phyloP scores from a whole-genome alignment of 1,140 invertebrate genomes.

The Drosophila nikananu region DNA sequence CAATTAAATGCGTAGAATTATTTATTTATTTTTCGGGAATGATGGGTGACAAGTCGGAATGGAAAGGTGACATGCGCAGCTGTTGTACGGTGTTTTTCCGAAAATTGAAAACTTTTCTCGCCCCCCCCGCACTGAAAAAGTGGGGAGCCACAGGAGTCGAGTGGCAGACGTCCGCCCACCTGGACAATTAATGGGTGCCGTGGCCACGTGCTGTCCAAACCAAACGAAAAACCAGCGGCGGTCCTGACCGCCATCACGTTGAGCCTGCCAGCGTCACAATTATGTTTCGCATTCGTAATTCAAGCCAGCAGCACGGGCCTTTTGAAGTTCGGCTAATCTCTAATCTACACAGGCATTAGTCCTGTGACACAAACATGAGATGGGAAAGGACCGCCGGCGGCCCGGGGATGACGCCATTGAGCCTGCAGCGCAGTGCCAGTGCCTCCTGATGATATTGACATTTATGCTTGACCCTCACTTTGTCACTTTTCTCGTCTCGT shows the following conservation, averaged over 20 bases:
- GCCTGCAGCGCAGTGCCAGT: constrained; percentile 53
- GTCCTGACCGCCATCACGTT: constrained; percentile 51
- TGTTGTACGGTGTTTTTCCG: constrained; percentile 30
- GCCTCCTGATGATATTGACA: constrained; percentile 74
- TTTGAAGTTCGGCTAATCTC: constrained; percentile 76
- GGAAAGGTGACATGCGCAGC: constrained; percentile 36
- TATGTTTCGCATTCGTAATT: constrained; percentile 61
- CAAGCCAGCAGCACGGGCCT: constrained; percentile 21
- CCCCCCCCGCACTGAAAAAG: constrained; percentile 13
- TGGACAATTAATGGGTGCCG: constrained; percentile 65
- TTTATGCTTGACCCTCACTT: constrained; percentile 72
- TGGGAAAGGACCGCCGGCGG: constrained; percentile 12
- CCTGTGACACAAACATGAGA: constrained; percentile 63
- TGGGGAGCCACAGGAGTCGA: constrained; percentile 5
- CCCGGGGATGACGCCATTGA: constrained; percentile 45
- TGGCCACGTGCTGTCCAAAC: constrained; percentile 37
- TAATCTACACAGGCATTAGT: constrained; percentile 80
- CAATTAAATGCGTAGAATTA: constrained; percentile 41
- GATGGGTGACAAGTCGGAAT: constrained; percentile 6
- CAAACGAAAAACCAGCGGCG: constrained; percentile 14
- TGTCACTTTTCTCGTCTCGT: constrained; percentile 26
- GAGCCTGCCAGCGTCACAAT: constrained; percentile 63
- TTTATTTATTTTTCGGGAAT: constrained; percentile 40
- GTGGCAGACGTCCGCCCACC: constrained; percentile 39
- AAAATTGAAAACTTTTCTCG: constrained; percentile 47